These are phyloP conservation scores for Dendrocincla tyrannina DNA, from an alignment of 2,797 vertebrate genomes.

Conservation along the genomic window DNA sequence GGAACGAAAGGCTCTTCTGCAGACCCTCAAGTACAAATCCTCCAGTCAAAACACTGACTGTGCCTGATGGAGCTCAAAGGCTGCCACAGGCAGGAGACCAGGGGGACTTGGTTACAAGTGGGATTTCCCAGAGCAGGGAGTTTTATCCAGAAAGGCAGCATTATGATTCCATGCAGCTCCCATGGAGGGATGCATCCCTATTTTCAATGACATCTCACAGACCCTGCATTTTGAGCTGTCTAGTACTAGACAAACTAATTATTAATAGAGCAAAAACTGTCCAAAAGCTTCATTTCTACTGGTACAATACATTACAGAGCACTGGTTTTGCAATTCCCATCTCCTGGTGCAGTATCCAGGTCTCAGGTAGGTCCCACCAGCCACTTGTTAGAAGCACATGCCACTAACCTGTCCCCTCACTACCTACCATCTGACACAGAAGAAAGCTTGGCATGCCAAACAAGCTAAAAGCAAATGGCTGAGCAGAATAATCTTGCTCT, in stretches of 20 bases:
- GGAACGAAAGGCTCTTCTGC: background rate
- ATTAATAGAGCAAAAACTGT: background rate
- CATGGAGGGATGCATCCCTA: fast-evolving
- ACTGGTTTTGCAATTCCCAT: background rate
- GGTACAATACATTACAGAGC: background rate
- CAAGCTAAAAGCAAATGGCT: background rate
- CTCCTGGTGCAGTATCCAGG: background rate
- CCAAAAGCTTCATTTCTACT: background rate
- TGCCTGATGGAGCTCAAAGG: background rate
- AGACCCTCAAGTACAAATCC: background rate
- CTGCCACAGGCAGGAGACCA: background rate
- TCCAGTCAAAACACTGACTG: background rate
- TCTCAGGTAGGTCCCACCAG: background rate
- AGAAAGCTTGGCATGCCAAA: background rate
- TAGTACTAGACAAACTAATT: background rate
- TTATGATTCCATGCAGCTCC: background rate
- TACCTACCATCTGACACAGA: background rate
- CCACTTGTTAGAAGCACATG: background rate
- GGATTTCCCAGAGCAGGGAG: background rate
- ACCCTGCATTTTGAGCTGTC: background rate
- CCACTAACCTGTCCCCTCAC: background rate
- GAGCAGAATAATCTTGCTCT: background rate
- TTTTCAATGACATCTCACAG: background rate
- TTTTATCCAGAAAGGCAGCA: background rate
- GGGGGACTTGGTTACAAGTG: background rate